Base-by-base conservation (phyloP, 2,888 invertebrate genomes). In the Parnassius mnemosyne region DNA sequence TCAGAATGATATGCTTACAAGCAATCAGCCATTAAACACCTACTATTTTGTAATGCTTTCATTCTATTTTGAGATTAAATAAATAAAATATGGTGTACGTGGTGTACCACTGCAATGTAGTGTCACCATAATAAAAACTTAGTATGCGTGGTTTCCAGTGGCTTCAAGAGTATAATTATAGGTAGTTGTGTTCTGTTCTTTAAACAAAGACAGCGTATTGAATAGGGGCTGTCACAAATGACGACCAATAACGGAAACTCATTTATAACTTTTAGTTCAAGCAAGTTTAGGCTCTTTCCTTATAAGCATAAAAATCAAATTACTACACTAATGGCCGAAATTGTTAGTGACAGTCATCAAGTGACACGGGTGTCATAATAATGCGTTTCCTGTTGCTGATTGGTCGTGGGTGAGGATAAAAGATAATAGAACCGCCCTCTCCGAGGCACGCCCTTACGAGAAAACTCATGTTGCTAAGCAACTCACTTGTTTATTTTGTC, bases 321-420 rank as follows among this genome's bases (percentile, higher is more conserved):
- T 60, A 20, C 25, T 0, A 1, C 0, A 0, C 13, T 74, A 79
- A 68, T 68, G 71, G 67, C 7, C n/a, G 44, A 25, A 65, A n/a
- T 12, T 60, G 25, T 51, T 43, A 73, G 81, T 87, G 83, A 81
- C 81, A 78, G 75, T 71, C 69, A 72, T 68, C 71, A 77, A 78
- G 76, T 87, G 89, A 87, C 84, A 86, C 79, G 69, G 65, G 52
- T 85, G 88, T 89, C 89, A 88, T 89, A 89, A 85, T 78, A 82
- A 72, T 72, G 76, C 72, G 79, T 81, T 84, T 89, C 87, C 85
- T 81, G 78, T 71, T 71, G 67, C 70, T 76, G 78, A 88, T 89
- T 87, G 89, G 89, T 73, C 69, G 77, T 59, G 53, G 65, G 64
- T 68, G 70, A 69, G 65, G 64, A 56, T 55, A 10, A 12, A 49